Percentiles rank a stretch among this genome's conserved stretches.
These are phyloP conservation scores for Lysandra bellargus DNA, from an alignment of 2,888 invertebrate species.

Conservation along the genomic window DNA sequence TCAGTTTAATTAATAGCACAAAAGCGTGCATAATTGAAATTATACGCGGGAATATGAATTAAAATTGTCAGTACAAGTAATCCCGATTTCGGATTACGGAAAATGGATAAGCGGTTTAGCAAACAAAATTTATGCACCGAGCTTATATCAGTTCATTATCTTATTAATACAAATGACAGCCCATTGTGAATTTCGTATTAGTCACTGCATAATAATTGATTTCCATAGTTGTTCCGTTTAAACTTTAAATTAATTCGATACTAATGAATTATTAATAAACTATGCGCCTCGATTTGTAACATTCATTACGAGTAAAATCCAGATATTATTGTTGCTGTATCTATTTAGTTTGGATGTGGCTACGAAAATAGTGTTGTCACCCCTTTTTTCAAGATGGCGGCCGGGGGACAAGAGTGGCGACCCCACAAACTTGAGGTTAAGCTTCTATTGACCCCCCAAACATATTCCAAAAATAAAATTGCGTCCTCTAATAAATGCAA, in stretches of 20 bases:
- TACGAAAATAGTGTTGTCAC: too few relatives aligned
- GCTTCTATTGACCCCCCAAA: too few relatives aligned
- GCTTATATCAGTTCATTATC: constrained; percentile 38
- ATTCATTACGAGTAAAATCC: background rate
- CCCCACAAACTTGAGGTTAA: too few relatives aligned
- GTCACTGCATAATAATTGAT: constrained; percentile 39
- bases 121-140: constrained; percentile 31
- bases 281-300: constrained; percentile 6
- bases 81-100: constrained; percentile 6
- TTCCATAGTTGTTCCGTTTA: constrained; percentile 33
- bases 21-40: constrained; percentile 8
- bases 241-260: constrained; percentile 31
- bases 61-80: constrained; percentile 15
- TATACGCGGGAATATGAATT: constrained; percentile 14
- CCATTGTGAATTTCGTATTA: constrained; percentile 40
- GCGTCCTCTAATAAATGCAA: too few relatives aligned
- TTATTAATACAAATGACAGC: constrained; percentile 41
- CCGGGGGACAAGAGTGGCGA: too few relatives aligned
- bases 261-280: constrained; percentile 18
- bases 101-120: constrained; percentile 21
- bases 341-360: background rate
- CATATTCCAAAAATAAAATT: too few relatives aligned
- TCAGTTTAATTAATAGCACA: background rate
- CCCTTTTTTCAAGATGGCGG: too few relatives aligned
- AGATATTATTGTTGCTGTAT: background rate